These are phyloP conservation scores for Agelaius tricolor DNA, from an alignment of 2,113 vertebrate genomes.

Conservation along the genomic window DNA sequence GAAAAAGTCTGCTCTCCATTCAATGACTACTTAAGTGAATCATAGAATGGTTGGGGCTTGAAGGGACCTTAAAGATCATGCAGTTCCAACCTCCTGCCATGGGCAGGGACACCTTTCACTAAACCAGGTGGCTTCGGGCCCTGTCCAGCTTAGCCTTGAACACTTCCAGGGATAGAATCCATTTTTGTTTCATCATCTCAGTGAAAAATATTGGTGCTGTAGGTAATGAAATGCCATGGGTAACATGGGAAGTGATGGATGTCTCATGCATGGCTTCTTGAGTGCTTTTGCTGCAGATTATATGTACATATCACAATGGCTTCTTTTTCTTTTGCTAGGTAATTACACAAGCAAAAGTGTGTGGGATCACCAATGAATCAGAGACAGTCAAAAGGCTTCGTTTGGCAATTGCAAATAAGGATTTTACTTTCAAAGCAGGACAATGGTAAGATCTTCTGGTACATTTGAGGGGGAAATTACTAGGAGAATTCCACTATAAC, in stretches of 20 bases:
- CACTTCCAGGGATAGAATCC: neutral
- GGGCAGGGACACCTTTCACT: neutral
- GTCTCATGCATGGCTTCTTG: neutral
- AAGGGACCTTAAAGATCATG: neutral
- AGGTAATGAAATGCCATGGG: neutral
- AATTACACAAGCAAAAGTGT: constrained; percentile 84
- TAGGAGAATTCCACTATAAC: neutral
- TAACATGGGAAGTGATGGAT: neutral
- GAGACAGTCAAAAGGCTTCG: constrained; percentile 84
- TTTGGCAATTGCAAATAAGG: constrained; percentile 77
- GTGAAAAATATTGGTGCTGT: neutral
- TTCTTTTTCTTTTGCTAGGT: constrained; percentile 66
- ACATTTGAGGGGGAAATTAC: neutral
- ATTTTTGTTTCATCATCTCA: neutral
- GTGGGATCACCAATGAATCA: constrained; percentile 81
- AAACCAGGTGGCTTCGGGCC: neutral
- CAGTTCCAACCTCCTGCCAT: neutral
- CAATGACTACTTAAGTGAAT: neutral
- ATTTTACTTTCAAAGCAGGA: constrained; percentile 92
- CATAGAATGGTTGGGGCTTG: neutral
- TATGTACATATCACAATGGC: neutral
- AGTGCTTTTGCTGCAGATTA: neutral
- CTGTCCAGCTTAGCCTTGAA: neutral
- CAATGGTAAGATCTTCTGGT: constrained; percentile 84
- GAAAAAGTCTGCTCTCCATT: neutral